Conservation (phyloP, 2,888 invertebrate genomes). For the Alsophila aescularia region DNA sequence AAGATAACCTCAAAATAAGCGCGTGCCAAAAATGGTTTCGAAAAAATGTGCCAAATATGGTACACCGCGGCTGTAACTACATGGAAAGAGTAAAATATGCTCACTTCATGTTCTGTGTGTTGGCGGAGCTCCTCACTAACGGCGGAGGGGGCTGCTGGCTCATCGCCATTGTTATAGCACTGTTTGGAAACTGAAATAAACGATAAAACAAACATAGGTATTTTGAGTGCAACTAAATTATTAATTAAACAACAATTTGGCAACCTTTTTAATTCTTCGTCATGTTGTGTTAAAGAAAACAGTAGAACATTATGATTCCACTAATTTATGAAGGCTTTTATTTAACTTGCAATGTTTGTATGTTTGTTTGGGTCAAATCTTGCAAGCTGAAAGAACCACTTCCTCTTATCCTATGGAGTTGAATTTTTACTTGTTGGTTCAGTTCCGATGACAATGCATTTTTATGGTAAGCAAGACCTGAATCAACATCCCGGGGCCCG, state of each 20-base stretch:
- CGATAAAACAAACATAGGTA: slow-evolving; percentile 55
- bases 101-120: slow-evolving; percentile 81
- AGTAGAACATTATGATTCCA: no score
- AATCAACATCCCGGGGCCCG: no score
- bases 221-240: not conserved
- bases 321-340: no score
- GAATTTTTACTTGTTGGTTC: no score
- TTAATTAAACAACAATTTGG: not conserved
- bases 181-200: slow-evolving; percentile 82
- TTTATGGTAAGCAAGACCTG: no score
- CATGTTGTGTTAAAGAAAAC: no score
- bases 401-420: no score
- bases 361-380: no score
- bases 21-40: not conserved
- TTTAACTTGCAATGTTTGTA: no score
- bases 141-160: slow-evolving; percentile 83
- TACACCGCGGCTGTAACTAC: slow-evolving; percentile 41
- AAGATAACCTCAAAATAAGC: not conserved
- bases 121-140: slow-evolving; percentile 82
- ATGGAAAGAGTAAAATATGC: slow-evolving; percentile 53
- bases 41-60: slow-evolving; percentile 15
- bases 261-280: no score
- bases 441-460: no score
- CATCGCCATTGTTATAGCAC: slow-evolving; percentile 82
- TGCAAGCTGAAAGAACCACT: no score